Conservation (phyloP, 2,113 vertebrate genomes). For the Oreotrochilus melanogaster region DNA sequence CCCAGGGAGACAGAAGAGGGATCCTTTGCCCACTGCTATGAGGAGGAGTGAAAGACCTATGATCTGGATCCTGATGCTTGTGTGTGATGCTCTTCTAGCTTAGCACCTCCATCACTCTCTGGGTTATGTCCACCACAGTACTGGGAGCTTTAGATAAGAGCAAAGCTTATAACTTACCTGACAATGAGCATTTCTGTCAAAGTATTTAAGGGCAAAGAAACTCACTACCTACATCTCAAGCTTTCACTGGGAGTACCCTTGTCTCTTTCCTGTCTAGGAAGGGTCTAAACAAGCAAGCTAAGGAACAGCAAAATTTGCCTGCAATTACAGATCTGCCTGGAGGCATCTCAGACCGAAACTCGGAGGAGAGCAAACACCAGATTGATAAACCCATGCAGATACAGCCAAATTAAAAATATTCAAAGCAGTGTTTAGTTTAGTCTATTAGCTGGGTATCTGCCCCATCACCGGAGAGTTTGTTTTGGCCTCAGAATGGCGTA, state of each 20-base stretch:
- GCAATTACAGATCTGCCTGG: background rate
- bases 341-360: background rate
- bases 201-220: background rate
- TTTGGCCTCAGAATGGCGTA: background rate
- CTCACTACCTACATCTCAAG: background rate
- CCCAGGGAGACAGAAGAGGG: background rate
- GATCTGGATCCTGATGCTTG: fast-evolving
- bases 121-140: background rate
- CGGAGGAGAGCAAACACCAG: background rate
- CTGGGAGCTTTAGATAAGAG: background rate
- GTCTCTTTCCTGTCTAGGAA: background rate
- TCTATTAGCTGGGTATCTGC: background rate
- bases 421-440: background rate
- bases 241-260: background rate
- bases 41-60: background rate
- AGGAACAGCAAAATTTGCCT: background rate
- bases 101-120: background rate
- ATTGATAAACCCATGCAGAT: constrained; percentile 18
- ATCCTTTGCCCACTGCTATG: background rate
- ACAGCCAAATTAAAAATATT: constrained; percentile 11
- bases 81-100: background rate
- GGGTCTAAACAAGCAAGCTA: background rate
- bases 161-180: background rate
- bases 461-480: background rate
- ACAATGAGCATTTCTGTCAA: background rate